phyloP scores from a whole-genome alignment of 2,888 invertebrate genomes.

The Phortica magna region DNA sequence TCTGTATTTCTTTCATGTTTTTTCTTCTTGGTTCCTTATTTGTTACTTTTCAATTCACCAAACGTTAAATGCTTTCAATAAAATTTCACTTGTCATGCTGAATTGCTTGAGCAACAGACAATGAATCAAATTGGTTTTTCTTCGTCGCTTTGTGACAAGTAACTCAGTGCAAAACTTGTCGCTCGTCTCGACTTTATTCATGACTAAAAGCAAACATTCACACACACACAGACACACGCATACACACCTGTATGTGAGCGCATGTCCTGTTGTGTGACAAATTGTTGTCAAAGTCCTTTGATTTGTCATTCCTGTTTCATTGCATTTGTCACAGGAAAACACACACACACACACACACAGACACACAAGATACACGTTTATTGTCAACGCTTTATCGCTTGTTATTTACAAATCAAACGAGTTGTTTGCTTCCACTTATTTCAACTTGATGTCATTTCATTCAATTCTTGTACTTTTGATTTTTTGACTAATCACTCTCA shows the following conservation, averaged over 20 bases:
- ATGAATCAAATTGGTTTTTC: background rate
- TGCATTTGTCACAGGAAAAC: too few species aligned
- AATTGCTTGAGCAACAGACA: conserved; percentile 36
- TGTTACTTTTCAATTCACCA: background rate
- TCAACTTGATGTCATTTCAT: background rate
- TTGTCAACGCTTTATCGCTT: background rate
- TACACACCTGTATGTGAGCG: conserved; percentile 14
- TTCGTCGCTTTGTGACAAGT: background rate
- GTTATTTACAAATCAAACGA: background rate
- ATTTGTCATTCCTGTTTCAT: background rate
- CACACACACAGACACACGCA: background rate
- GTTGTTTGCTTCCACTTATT: background rate
- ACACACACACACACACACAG: too few species aligned
- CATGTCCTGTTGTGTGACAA: conserved; percentile 51
- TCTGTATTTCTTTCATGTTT: conserved; percentile 16
- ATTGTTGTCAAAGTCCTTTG: conserved; percentile 42
- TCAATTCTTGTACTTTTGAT: background rate
- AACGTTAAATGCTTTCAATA: conserved; percentile 65
- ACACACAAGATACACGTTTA: too few species aligned
- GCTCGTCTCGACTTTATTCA: background rate
- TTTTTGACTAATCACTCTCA: conserved; percentile 23
- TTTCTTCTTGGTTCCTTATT: conserved; percentile 32
- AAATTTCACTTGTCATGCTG: conserved; percentile 64
- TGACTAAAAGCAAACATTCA: background rate
- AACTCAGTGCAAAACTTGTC: too few species aligned